phyloP scores from a whole-genome alignment of 2,113 vertebrate genomes.

The Orthonyx spaldingii region DNA sequence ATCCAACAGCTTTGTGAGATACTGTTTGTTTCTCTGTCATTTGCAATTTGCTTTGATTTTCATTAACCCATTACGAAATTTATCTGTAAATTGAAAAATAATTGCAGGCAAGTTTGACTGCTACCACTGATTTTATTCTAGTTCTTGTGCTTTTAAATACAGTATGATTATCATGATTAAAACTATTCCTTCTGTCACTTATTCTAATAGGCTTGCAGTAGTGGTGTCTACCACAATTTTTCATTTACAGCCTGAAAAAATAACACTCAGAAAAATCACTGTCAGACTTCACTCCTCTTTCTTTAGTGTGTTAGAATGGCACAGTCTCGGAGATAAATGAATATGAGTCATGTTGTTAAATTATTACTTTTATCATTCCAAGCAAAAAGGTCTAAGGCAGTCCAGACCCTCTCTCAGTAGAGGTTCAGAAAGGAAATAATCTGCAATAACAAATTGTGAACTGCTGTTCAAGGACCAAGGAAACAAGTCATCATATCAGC shows the following conservation, averaged over 20 bases:
- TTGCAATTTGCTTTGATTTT: not conserved
- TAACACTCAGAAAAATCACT: not conserved
- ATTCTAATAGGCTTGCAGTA: not conserved
- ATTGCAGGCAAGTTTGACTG: not conserved
- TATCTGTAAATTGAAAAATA: not conserved
- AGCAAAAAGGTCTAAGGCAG: not conserved
- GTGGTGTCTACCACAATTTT: not conserved
- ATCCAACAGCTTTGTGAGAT: not conserved
- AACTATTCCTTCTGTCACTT: not conserved
- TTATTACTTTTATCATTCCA: conserved; percentile 14
- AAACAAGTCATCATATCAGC: conserved; percentile 30
- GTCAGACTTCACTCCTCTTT: not conserved
- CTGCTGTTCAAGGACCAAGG: conserved; percentile 47
- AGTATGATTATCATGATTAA: not conserved
- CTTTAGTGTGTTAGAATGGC: not conserved
- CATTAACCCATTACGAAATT: not conserved
- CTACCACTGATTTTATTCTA: not conserved
- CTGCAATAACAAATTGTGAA: conserved; percentile 6
- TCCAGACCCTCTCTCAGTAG: not conserved
- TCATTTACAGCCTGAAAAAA: not conserved
- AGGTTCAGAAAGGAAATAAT: conserved; percentile 40
- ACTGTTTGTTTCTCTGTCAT: not conserved
- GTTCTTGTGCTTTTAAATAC: not conserved
- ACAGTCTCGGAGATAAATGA: not conserved
- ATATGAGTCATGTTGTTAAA: not conserved